Base-by-base conservation (phyloP, 2,113 vertebrate species). In the Oryzias curvinotus region DNA sequence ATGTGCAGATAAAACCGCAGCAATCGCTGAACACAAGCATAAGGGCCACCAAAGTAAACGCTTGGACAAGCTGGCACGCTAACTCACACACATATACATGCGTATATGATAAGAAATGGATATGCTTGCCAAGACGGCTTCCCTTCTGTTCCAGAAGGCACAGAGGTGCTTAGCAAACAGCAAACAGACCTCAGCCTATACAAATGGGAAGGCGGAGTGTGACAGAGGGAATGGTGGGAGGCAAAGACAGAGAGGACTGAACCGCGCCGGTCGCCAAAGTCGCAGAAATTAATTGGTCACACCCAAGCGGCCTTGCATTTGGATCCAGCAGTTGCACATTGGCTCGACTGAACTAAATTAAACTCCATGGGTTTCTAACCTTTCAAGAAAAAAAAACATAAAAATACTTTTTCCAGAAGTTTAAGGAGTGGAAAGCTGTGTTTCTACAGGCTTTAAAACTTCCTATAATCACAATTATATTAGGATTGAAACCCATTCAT, bases 81-180 rank as follows among this genome's bases (percentile, higher is more conserved):
- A 26, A 76, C 28, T 45, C 48, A 55, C 49, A 60, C 42, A 25
- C 42, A 25, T 59, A 63, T 56, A 62, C 46, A 48, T 44, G 59
- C 43, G 71, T 57, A 79, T 49, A 73, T 56, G 69, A 84, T 88
- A 83, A 87, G 79, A 76, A 88, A 82, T 70, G 79, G 84, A 83
- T 87, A 77, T 78, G 83, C 79, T 79, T 88, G 88, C 83, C 84
- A 87, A 88, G 79, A 82, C 49, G 80, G 83, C 84, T 89, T 72
- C 81, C 68, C 73, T 75, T 85, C 84, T 70, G 84, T 78, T 85
- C 84, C 81, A 78, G 84, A 65, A 87, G 75, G 79, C 81, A 77
- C 77, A 78, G 73, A 83, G 82, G 87, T 85, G 82, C 75, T 84
- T 67, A 87, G 62, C 59, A 48, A 73, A 73, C 68, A 72, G 75